Evolutionary conservation across 2,797 vertebrate species (phyloP).

Genomic region (Catharus ustulatus): DNA sequence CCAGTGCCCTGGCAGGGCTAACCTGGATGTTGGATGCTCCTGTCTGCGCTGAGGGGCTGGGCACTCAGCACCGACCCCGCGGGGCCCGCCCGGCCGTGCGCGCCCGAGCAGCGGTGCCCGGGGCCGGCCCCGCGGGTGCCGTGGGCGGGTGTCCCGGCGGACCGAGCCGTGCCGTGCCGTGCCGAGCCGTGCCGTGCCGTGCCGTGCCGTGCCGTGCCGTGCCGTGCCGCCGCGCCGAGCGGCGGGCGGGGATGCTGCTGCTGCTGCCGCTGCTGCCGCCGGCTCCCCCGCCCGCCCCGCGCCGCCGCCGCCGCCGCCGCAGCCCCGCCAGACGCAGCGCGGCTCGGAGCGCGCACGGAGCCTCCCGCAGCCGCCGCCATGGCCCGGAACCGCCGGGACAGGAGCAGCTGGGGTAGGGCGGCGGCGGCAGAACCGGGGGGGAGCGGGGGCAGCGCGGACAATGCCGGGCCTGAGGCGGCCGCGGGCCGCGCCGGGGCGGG

Average conservation of each 20-base stretch:
- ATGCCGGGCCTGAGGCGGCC: background rate
- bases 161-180: background rate
- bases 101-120: background rate
- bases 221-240: background rate
- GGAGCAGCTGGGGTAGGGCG: constrained; percentile 76
- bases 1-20: background rate
- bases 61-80: background rate
- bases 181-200: too few species aligned
- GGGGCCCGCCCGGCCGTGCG: background rate
- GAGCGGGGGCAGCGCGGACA: background rate
- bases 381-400: constrained; percentile 72
- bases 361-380: constrained; percentile 47
- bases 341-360: background rate
- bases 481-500: background rate
- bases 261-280: background rate
- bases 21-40: background rate
- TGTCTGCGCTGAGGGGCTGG: accelerated
- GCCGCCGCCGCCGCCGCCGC: background rate
- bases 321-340: constrained; percentile 15
- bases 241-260: background rate
- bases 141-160: background rate
- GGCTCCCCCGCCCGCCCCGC: constrained; percentile 4
- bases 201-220: too few species aligned
- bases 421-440: background rate
- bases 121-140: background rate